Base-by-base conservation (phyloP, 2,888 invertebrate species). In the Zeuzera pyrina region DNA sequence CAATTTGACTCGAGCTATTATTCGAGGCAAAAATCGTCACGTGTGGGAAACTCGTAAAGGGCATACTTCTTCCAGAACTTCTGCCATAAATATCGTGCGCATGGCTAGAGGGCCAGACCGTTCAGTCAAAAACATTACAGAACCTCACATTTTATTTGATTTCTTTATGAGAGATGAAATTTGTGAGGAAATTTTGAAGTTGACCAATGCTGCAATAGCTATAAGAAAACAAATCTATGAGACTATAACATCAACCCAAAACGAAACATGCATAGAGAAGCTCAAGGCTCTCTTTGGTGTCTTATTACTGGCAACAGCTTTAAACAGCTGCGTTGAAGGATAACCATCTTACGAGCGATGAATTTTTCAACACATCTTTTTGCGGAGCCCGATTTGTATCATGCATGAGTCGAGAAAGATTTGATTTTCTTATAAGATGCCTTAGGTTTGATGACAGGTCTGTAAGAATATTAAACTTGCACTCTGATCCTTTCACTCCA, bases 401-500 rank as follows among this genome's bases (percentile, higher is more conserved):
- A 19, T 26, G 29, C 7, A 41, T 38, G 41, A 35, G 31, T 10
- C 21, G 37, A 33, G 43, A 46, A 33, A 33, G 45, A 29, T 46
- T 49, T 43, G 39, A 46, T 32, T 49, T 43, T 32, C 10, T 49
- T 5, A 28, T 43, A 14, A 30, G 44, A 28, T 45, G 44, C 29
- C 36, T 49, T 1, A 40, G 49, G 38, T 40, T 43, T 36, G 43
- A 45, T 36, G 43, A 45, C 36, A 45, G 42, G 26, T 21, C 30
- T 28, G 4, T 43, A 29, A 35, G 44, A 2, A 38, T 38, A 6
- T 13, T 15, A 8, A 31, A 7, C 21, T 15, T 34, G 1, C 14
- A 29, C 33, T 34, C 36, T 38, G 50, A 44, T 39, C 31, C 33
- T 1, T 49, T 58, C 43, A 47, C 48, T 16, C 49, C 53, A 10